phyloP scores from a whole-genome alignment of 2,113 vertebrate genomes.

The Aramus guarauna region DNA sequence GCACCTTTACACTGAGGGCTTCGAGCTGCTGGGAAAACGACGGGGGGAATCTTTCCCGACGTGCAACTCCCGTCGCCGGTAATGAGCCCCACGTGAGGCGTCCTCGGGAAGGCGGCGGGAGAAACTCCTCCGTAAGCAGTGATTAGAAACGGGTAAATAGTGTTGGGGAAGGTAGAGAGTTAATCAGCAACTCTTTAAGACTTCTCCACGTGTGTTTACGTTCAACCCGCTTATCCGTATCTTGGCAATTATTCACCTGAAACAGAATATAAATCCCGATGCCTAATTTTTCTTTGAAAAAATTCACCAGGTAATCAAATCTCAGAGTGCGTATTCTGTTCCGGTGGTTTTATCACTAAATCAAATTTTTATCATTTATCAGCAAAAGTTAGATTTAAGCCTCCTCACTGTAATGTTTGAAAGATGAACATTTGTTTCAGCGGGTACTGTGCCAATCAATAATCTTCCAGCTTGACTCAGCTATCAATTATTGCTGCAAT shows the following conservation, averaged over 20 bases:
- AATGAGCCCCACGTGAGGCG: not conserved
- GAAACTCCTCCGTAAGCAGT: not conserved
- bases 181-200: not conserved
- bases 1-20: not conserved
- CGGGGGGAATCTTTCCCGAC: not conserved
- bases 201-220: not conserved
- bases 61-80: accelerated
- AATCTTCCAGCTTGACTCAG: conserved; percentile 78
- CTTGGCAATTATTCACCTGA: conserved; percentile 55
- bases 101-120: not conserved
- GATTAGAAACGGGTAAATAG: not conserved
- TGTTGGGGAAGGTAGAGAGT: not conserved
- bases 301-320: conserved; percentile 65
- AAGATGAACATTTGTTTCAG: conserved; percentile 79
- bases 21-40: not conserved
- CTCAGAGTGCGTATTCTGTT: conserved; percentile 52
- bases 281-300: conserved; percentile 58
- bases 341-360: conserved; percentile 68
- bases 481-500: conserved; percentile 89
- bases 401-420: conserved; percentile 76
- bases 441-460: conserved; percentile 82
- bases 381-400: conserved; percentile 81
- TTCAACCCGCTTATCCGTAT: not conserved
- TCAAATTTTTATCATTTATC: conserved; percentile 78
- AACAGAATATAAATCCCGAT: conserved; percentile 61